phyloP scores from a whole-genome alignment of 2,797 vertebrate genomes.

The Epinephelus awoara region DNA sequence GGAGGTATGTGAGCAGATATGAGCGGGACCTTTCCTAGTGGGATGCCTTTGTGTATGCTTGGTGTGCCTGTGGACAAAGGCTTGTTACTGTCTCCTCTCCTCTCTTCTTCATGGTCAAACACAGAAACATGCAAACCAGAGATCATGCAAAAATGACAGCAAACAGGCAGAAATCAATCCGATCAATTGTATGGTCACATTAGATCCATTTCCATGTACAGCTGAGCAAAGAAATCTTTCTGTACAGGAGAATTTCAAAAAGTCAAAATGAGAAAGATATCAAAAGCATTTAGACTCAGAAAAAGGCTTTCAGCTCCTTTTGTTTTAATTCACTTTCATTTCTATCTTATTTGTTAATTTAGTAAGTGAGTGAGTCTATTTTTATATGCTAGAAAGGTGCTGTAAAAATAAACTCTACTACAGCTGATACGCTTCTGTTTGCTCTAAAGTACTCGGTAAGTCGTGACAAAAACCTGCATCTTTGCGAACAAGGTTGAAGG shows the following conservation, averaged over 20 bases:
- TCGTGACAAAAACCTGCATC: too few species aligned
- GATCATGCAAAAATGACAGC: background rate
- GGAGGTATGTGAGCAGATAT: constrained; percentile 75
- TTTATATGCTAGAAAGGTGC: background rate
- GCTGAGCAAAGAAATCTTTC: background rate
- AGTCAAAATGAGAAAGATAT: constrained; percentile 2
- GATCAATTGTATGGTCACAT: constrained; percentile 12
- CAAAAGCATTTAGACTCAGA: background rate
- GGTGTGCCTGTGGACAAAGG: constrained; percentile 73
- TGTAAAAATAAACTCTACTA: background rate
- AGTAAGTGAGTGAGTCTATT: background rate
- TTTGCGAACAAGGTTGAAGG: too few species aligned
- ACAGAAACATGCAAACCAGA: constrained; percentile 16
- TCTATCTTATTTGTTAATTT: background rate
- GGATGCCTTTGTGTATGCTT: constrained; percentile 71
- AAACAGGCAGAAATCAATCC: constrained; percentile 26
- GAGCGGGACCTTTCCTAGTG: constrained; percentile 67
- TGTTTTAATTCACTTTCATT: background rate
- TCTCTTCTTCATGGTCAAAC: constrained; percentile 18
- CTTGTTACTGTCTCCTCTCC: constrained; percentile 45
- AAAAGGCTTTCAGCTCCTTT: background rate
- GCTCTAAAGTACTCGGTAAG: background rate
- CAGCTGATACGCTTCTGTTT: background rate
- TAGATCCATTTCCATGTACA: constrained; percentile 19
- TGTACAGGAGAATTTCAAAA: background rate